Conservation (phyloP, 2,113 vertebrate species). For the Hymenochirus boettgeri region DNA sequence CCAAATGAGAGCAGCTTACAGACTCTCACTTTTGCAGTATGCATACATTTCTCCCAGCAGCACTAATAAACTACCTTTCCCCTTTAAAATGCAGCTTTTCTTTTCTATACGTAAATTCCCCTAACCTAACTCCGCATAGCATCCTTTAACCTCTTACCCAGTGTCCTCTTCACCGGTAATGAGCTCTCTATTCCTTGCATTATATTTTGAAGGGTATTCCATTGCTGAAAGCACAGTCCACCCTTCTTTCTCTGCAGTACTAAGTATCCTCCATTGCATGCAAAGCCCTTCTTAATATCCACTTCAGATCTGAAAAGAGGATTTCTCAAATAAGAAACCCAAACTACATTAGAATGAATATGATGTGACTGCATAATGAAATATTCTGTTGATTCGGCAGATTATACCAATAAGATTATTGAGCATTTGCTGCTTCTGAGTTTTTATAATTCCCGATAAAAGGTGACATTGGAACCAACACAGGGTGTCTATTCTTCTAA, state of each 20-base stretch:
- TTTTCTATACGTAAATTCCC: no score
- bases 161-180: not conserved
- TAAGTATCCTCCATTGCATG: not conserved
- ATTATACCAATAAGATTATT: conserved; percentile 9
- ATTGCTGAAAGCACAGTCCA: not conserved
- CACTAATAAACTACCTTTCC: not conserved
- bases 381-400: conserved; percentile 12
- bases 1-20: not conserved
- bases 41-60: not conserved
- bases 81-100: not conserved
- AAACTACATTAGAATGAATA: not conserved
- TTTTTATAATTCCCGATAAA: conserved; percentile 3
- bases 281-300: not conserved
- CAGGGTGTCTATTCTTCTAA: conserved; percentile 5
- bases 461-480: conserved; percentile 27
- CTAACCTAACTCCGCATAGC: not conserved
- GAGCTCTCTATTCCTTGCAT: no score
- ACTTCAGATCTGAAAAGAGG: not conserved
- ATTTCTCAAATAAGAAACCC: not conserved
- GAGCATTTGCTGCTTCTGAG: not conserved
- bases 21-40: not conserved
- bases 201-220: not conserved
- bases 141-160: not conserved
- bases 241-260: not conserved
- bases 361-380: conserved; percentile 5